Evolutionary conservation across 2,888 invertebrate genomes (phyloP).

Genomic region (Agrilus cyanescens): DNA sequence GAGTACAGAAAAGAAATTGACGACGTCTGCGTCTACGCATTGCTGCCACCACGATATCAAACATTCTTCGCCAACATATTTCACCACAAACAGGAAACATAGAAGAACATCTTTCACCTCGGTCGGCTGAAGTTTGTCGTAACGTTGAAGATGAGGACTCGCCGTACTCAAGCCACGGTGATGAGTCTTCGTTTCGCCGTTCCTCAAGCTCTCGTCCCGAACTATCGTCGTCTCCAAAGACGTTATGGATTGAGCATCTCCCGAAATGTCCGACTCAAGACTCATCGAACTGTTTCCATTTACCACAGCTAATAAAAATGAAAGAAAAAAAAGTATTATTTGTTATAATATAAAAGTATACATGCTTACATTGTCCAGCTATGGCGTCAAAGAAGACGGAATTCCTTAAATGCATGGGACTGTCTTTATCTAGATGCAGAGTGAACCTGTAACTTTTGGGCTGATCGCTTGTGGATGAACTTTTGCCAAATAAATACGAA

Average conservation of each 20-base stretch:
- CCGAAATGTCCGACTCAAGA: slow-evolving; percentile 62
- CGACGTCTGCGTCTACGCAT: slow-evolving; percentile 66
- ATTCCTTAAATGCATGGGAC: slow-evolving; percentile 66
- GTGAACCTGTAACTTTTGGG: slow-evolving; percentile 54
- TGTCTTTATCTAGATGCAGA: slow-evolving; percentile 60
- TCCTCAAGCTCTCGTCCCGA: slow-evolving; percentile 26
- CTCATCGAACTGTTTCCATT: slow-evolving; percentile 67
- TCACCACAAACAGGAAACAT: slow-evolving; percentile 82
- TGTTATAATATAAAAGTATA: slow-evolving; percentile 2
- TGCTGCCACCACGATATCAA: slow-evolving; percentile 87
- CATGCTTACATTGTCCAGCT: slow-evolving; percentile 48
- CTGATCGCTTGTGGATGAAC: slow-evolving; percentile 39
- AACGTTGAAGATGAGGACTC: slow-evolving; percentile 32
- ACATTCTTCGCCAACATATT: slow-evolving; percentile 80
- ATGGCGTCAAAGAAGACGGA: slow-evolving; percentile 61
- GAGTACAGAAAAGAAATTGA: slow-evolving; percentile 74
- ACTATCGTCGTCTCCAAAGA: slow-evolving; percentile 50
- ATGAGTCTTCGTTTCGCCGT: slow-evolving; percentile 27
- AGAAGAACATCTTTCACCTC: slow-evolving; percentile 83
- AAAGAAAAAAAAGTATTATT: slow-evolving; percentile 1
- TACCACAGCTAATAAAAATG: slow-evolving; percentile 39
- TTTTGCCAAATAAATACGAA: slow-evolving; percentile 44
- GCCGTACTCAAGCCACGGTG: slow-evolving; percentile 47
- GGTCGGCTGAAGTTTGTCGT: slow-evolving; percentile 60
- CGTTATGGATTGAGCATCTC: slow-evolving; percentile 43